Evolutionary conservation across 2,113 vertebrate species (phyloP).

Genomic region (Cnemophilus loriae): DNA sequence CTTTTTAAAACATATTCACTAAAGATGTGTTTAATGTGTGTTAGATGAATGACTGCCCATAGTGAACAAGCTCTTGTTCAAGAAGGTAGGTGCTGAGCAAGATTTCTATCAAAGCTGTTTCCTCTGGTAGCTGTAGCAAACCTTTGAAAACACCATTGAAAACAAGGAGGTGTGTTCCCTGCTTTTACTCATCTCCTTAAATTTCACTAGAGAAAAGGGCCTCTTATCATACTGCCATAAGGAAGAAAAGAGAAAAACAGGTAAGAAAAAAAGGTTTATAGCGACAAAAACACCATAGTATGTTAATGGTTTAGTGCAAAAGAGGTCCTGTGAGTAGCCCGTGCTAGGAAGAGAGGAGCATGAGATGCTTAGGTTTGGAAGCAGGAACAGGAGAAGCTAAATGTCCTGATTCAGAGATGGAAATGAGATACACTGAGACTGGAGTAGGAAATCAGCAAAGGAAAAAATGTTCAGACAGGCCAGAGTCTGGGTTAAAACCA

Average conservation of each 20-base stretch:
- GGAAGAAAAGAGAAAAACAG: background rate
- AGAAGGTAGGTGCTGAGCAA: background rate
- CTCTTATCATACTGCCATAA: background rate
- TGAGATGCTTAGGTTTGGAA: background rate
- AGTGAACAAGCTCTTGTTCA: background rate
- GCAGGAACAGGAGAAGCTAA: background rate
- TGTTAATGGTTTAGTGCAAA: background rate
- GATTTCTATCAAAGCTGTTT: background rate
- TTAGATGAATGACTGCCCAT: background rate
- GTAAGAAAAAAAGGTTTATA: background rate
- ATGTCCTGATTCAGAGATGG: background rate
- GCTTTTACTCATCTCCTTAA: background rate
- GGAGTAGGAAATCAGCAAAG: background rate
- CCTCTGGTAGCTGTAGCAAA: background rate
- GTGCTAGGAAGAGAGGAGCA: background rate
- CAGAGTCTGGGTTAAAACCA: background rate
- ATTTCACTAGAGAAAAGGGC: background rate
- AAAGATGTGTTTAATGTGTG: background rate
- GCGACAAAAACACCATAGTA: background rate
- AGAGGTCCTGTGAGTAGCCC: background rate
- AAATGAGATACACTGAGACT: background rate
- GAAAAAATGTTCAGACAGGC: background rate
- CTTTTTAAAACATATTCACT: background rate
- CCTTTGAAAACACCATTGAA: background rate
- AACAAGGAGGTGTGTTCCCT: background rate